phyloP scores from a whole-genome alignment of 2,888 invertebrate genomes.

The Caenorhabditis zanzibari region DNA sequence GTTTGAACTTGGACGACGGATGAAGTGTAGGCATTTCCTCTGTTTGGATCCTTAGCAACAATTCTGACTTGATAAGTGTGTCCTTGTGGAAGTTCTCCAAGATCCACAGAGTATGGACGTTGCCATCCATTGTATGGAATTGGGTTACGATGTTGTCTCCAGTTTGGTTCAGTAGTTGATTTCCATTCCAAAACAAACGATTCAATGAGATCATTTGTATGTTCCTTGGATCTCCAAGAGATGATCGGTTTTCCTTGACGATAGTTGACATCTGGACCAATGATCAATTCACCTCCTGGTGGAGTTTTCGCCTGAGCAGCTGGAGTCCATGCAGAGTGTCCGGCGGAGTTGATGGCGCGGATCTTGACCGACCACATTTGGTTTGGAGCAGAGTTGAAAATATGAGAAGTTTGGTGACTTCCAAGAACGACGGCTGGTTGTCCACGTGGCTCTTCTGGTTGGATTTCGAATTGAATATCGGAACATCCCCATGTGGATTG shows the following conservation, averaged over 20 bases:
- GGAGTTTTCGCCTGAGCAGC: constrained; percentile 77
- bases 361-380: constrained; percentile 81
- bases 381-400: constrained; percentile 81
- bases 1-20: constrained; percentile 80
- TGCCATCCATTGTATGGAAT: constrained; percentile 82
- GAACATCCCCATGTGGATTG: constrained; percentile 79
- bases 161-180: constrained; percentile 74
- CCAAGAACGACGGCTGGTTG: constrained; percentile 75
- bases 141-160: constrained; percentile 79
- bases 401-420: constrained; percentile 80
- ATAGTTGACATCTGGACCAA: constrained; percentile 81
- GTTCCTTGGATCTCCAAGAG: constrained; percentile 80
- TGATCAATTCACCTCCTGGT: constrained; percentile 80
- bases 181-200: constrained; percentile 82
- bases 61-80: constrained; percentile 77
- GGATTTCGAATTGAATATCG: constrained; percentile 77
- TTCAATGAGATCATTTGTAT: constrained; percentile 80
- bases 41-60: constrained; percentile 77
- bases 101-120: constrained; percentile 81
- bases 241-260: constrained; percentile 79
- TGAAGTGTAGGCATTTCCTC: constrained; percentile 80
- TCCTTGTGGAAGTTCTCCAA: constrained; percentile 81
- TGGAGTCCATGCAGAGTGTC: constrained; percentile 81
- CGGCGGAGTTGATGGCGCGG: constrained; percentile 81
- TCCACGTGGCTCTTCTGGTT: constrained; percentile 80